Percentiles rank a stretch among this genome's conserved stretches.
Conservation (phyloP, 1,140 invertebrate species). For the Zaprionus vittiger region DNA sequence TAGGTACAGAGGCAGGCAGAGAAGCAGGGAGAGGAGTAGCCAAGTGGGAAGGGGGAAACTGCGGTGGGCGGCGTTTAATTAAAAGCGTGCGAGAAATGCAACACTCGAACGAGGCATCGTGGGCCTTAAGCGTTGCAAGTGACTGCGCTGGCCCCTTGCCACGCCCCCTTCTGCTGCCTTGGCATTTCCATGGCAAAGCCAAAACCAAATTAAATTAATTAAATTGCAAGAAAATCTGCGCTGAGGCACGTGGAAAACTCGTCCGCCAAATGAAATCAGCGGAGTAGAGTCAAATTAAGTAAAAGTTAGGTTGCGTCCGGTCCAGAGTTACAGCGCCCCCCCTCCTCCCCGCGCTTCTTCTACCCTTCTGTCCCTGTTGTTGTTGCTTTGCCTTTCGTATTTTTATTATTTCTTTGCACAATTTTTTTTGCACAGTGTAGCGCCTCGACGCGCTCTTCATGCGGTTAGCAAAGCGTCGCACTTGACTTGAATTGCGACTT, state of each 20-base stretch:
- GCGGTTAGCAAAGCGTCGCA: slow-evolving; percentile 44
- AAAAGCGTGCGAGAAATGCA: slow-evolving; percentile 78
- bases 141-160: not conserved
- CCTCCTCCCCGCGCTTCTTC: not conserved
- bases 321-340: not conserved
- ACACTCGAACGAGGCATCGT: slow-evolving; percentile 48
- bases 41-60: slow-evolving; percentile 37
- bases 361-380: not conserved
- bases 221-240: slow-evolving; percentile 68
- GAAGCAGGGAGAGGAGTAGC: not conserved
- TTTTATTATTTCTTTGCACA: not conserved
- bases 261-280: slow-evolving; percentile 61
- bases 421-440: slow-evolving; percentile 45
- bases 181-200: slow-evolving; percentile 26
- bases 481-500: slow-evolving; percentile 33
- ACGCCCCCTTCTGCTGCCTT: not conserved
- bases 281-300: slow-evolving; percentile 64
- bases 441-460: slow-evolving; percentile 40
- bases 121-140: slow-evolving; percentile 13
- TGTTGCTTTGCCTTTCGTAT: not conserved
- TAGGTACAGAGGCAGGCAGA: not conserved
- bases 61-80: slow-evolving; percentile 65
- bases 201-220: slow-evolving; percentile 79
- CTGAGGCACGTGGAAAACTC: slow-evolving; percentile 53
- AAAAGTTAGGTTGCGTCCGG: slow-evolving; percentile 49